phyloP scores from a whole-genome alignment of 2,888 invertebrate species.

The Perdita meconis region DNA sequence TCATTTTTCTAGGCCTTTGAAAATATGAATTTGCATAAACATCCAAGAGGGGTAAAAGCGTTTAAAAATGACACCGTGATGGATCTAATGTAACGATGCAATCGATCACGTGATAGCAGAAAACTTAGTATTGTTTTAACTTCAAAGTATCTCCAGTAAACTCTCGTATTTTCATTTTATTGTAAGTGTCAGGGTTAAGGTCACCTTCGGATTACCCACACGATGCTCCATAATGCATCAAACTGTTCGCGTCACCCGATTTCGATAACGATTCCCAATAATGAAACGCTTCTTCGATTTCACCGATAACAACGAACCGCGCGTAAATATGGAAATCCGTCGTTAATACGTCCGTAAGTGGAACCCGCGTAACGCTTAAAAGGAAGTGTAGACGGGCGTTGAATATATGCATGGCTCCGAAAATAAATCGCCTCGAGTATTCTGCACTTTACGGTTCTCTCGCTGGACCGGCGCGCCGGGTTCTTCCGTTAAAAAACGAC shows the following conservation, averaged over 20 bases:
- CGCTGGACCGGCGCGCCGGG: constrained; percentile 57
- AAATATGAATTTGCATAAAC: too few relatives aligned
- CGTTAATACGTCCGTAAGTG: constrained; percentile 20
- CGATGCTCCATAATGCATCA: background rate
- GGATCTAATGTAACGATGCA: too few relatives aligned
- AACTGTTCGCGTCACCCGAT: background rate
- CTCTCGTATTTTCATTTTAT: too few relatives aligned
- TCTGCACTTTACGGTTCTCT: constrained; percentile 67
- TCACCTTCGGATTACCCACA: too few relatives aligned
- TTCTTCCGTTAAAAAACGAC: constrained; percentile 57
- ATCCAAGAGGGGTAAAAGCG: too few relatives aligned
- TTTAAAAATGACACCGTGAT: too few relatives aligned
- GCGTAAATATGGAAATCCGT: constrained; percentile 17
- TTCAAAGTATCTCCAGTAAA: too few relatives aligned
- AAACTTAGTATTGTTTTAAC: too few relatives aligned
- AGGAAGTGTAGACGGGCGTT: constrained; percentile 45
- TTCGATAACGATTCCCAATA: background rate
- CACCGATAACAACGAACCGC: background rate
- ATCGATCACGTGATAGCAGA: too few relatives aligned
- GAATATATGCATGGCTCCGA: constrained; percentile 64
- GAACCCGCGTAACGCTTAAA: constrained; percentile 30
- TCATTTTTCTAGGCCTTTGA: too few relatives aligned
- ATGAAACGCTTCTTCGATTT: background rate
- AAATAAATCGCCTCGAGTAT: constrained; percentile 71
- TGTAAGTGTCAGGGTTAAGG: too few relatives aligned